Evolutionary conservation across 2,113 vertebrate genomes (phyloP).

Genomic region (Corvus cornix): DNA sequence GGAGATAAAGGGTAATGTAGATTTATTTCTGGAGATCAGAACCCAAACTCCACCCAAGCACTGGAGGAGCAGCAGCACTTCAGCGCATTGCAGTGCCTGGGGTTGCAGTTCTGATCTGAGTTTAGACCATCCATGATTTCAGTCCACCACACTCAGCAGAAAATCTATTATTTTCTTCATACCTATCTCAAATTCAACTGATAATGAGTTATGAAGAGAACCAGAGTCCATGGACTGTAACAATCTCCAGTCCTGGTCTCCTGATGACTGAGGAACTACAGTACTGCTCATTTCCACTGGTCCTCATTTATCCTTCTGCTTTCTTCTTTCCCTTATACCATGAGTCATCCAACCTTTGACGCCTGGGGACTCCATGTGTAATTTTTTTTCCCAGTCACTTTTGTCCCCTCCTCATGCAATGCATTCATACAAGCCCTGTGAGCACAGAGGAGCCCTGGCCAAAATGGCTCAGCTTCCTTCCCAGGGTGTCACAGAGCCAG

Average conservation of each 20-base stretch:
- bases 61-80: not conserved
- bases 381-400: not conserved
- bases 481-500: not conserved
- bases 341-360: not conserved
- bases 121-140: not conserved
- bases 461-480: slow-evolving; percentile 62
- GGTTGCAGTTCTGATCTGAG: not conserved
- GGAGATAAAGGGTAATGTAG: not conserved
- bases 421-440: not conserved
- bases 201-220: not conserved
- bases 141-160: not conserved
- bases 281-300: not conserved
- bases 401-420: not conserved
- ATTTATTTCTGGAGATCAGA: not conserved
- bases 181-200: not conserved
- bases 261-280: not conserved
- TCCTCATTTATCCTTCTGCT: not conserved
- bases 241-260: not conserved
- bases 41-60: not conserved
- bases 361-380: not conserved
- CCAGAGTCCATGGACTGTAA: not conserved
- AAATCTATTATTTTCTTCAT: not conserved
- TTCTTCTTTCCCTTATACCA: not conserved
- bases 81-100: not conserved
- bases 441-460: not conserved